Conservation (phyloP, 2,113 vertebrate species). For the Gobius niger region DNA sequence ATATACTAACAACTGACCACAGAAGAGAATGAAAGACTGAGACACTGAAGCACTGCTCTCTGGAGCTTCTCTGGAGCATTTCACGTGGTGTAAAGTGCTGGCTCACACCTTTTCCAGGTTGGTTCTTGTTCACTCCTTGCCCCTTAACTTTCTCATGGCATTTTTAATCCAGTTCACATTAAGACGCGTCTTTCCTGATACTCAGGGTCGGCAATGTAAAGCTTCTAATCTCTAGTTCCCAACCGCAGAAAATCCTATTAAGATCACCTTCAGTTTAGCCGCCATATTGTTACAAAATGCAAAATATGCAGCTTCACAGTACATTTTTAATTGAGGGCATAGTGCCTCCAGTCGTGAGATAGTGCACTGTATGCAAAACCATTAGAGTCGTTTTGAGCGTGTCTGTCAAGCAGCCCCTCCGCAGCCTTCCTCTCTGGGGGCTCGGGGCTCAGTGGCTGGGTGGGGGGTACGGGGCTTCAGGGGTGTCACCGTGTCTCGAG, state of each 20-base stretch:
- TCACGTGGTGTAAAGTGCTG: conserved; percentile 50
- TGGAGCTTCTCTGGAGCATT: conserved; percentile 23
- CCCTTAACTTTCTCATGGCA: conserved; percentile 60
- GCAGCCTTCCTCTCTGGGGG: conserved; percentile 70
- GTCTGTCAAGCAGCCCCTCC: conserved; percentile 73
- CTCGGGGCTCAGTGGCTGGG: conserved; percentile 66
- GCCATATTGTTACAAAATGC: conserved; percentile 77
- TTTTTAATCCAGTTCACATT: conserved; percentile 76
- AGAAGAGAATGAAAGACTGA: background rate
- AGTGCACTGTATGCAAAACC: conserved; percentile 73
- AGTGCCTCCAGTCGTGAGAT: conserved; percentile 60
- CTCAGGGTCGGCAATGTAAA: conserved; percentile 69
- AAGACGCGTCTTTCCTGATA: conserved; percentile 69
- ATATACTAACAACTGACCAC: no score
- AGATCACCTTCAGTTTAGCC: conserved; percentile 81
- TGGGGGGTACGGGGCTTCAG: conserved; percentile 57
- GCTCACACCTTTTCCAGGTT: conserved; percentile 57
- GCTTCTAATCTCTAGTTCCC: conserved; percentile 81
- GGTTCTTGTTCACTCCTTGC: conserved; percentile 64
- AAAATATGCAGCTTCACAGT: conserved; percentile 75
- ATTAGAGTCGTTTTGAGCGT: conserved; percentile 67
- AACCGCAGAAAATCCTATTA: conserved; percentile 82
- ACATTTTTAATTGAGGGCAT: conserved; percentile 79
- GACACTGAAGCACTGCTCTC: background rate
- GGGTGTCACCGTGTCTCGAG: conserved; percentile 66